phyloP scores from a whole-genome alignment of 2,888 invertebrate species.

The Sinhomidia bicolor region DNA sequence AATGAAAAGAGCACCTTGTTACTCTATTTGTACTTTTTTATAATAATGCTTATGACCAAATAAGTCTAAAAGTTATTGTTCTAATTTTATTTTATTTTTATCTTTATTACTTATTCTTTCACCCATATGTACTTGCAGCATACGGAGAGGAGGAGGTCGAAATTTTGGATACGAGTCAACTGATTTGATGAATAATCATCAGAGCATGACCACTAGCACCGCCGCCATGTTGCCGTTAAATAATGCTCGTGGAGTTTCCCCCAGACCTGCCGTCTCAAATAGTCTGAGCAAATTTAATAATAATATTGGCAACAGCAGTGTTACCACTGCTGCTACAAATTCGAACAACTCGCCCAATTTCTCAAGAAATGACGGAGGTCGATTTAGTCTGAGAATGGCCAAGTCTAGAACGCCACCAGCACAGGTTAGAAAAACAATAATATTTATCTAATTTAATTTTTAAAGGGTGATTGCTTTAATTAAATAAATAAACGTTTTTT shows the following conservation, averaged over 20 bases:
- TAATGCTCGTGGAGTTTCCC: slow-evolving; percentile 68
- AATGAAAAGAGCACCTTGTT: slow-evolving; percentile 34
- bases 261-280: slow-evolving; percentile 56
- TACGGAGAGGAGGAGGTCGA: slow-evolving; percentile 65
- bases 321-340: neutral
- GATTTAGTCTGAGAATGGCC: slow-evolving; percentile 85
- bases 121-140: slow-evolving; percentile 44
- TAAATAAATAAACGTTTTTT: no score
- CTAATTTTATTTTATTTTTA: slow-evolving; percentile 24
- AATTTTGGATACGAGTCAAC: slow-evolving; percentile 76
- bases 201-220: slow-evolving; percentile 54
- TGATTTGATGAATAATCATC: slow-evolving; percentile 59
- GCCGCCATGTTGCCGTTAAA: slow-evolving; percentile 39
- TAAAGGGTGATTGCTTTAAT: neutral
- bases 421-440: slow-evolving; percentile 49
- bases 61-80: slow-evolving; percentile 37
- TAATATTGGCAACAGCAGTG: slow-evolving; percentile 41
- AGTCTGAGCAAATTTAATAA: slow-evolving; percentile 37
- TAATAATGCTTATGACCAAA: slow-evolving; percentile 21
- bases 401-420: slow-evolving; percentile 72
- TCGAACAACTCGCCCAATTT: slow-evolving; percentile 80
- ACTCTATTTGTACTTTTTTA: slow-evolving; percentile 50
- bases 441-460: neutral
- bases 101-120: neutral
- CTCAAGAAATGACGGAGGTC: slow-evolving; percentile 85